phyloP scores from a whole-genome alignment of 2,113 vertebrate species.

The Bolborhynchus lineola region DNA sequence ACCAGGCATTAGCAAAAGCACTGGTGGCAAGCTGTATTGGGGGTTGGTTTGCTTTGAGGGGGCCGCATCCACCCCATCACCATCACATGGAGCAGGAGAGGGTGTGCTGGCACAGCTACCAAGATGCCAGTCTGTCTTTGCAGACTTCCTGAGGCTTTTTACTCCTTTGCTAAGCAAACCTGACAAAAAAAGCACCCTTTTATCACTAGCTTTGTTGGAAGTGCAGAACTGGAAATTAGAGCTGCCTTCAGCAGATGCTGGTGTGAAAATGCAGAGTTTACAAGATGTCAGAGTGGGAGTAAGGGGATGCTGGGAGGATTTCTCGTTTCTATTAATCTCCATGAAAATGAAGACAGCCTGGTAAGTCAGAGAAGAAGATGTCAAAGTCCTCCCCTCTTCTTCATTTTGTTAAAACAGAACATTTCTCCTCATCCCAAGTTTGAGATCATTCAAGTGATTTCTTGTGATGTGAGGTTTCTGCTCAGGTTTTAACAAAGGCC shows the following conservation, averaged over 20 bases:
- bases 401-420: background rate
- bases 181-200: background rate
- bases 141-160: background rate
- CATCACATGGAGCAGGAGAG: accelerated
- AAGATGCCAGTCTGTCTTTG: background rate
- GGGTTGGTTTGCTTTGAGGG: background rate
- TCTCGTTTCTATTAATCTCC: background rate
- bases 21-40: background rate
- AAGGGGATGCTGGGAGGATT: background rate
- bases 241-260: background rate
- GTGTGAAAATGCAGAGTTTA: background rate
- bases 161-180: background rate
- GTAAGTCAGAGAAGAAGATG: background rate
- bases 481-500: background rate
- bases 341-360: background rate
- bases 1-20: background rate
- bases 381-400: background rate
- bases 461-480: background rate
- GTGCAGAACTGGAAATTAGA: background rate
- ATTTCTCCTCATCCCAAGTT: background rate
- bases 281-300: background rate
- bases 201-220: background rate
- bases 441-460: background rate
- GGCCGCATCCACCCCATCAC: accelerated
- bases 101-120: accelerated